Evolutionary conservation across 2,797 vertebrate species (phyloP), one percentile per base, ranked within the genome.

Genomic region (Siniperca undulata): DNA sequence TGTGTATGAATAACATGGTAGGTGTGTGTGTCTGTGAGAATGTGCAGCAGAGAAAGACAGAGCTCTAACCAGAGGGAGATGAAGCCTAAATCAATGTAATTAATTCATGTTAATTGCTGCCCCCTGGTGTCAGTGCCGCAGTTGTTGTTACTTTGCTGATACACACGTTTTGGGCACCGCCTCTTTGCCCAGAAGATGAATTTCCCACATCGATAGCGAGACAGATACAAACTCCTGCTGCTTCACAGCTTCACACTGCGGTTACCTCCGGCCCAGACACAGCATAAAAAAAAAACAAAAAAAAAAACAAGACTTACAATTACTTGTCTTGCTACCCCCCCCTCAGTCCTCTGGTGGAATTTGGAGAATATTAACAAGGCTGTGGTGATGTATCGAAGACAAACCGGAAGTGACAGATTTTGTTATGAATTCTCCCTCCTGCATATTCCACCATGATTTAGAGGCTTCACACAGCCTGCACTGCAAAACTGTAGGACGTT

Each of bases 81-180:
- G 73, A 85, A 80, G 80, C 65, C 58, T 83, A 89, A 93, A 93
- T 94, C 93, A 90, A 93, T 94, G 80, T 87, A 83, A 92, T 94
- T 93, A 89, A 93, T 94, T 92, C 78, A 79, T 83, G 90, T 87
- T 93, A 94, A 94, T 92, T 93, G 92, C 88, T 88, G 90, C 92
- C 93, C 89, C 78, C 86, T 91, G 90, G 89, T 80, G 85, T 89
- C 81, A 67, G 88, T 78, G 87, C 72, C 27, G 68, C 46, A 36
- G 77, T 75, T 86, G 87, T 83, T 48, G 19, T 89, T 86, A 89
- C 83, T 93, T 90, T 94, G 91, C 91, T 95, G 92, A 93, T 89
- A 85, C 89, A 85, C 76, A 85, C 7, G 10, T 90, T 93, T 89
- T 42, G 30, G 70, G 81, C 66, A 8, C 44, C 53, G 77, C 85